Base-by-base conservation (phyloP, 1,140 invertebrate species). In the Pseudomyrmex sp. region DNA sequence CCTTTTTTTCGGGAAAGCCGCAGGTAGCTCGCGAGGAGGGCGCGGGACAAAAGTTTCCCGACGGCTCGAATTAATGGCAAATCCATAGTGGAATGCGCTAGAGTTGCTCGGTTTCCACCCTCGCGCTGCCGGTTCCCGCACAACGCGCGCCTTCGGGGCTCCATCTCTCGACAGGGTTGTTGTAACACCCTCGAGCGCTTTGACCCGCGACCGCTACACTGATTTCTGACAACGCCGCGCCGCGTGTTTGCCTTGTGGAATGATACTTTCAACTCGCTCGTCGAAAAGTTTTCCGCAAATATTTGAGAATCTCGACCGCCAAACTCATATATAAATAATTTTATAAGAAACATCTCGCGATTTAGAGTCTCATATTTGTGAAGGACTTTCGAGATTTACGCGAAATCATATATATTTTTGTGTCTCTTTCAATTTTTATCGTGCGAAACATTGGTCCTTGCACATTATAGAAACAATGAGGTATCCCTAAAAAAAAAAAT, bases 31-130 rank as follows among this genome's bases (percentile, higher is more conserved):
- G 35, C 72, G 73, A 50, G 84, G 54, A 65, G 85, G 72, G 84
- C 88, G 83, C 48, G 56, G 85, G 91, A 90, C 91, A 93, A 92
- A 90, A 92, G 73, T 92, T 91, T 82, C 82, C 13, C 90, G 20
- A 83, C 72, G 72, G 62, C 79, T 91, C 73, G 88, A 93, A 93
- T 92, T 93, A 93, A 93, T 93, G 92, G 92, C 90, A 93, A 93
- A 93, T 93, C 92, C 92, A 93, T 93, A 93, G 92, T 91, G 73
- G 87, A 83, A 74, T 89, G 86, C 76, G 86, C 76, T 80, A 90
- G 80, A 26, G 26, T 26, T 7, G 35, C 84, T 83, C 69, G 56
- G 76, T 59, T 82, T 72, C 88, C 84, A 68, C 48, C 85, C 73
- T 70, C 56, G 61, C 74, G 35, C 35, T 20, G 62, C 56, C 73